These are phyloP conservation scores for Muscicapa striata DNA, from an alignment of 2,797 vertebrate species.

Conservation along the genomic window DNA sequence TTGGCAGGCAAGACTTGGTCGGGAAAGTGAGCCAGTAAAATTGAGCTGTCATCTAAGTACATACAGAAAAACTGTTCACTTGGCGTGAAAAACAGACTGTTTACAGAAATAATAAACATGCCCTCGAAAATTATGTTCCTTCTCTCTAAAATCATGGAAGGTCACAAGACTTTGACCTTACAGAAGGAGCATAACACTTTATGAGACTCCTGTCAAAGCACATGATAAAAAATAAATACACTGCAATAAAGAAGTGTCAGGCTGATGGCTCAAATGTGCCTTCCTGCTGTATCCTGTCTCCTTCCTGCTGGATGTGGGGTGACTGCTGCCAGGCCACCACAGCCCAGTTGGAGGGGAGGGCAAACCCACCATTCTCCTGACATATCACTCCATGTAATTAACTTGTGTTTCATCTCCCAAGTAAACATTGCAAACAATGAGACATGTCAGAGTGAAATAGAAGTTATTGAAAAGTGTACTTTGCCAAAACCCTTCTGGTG, in stretches of 20 bases:
- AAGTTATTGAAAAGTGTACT: background rate
- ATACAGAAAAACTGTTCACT: conserved; percentile 4
- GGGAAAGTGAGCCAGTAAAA: conserved; percentile 43
- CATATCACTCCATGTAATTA: background rate
- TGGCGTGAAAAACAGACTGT: conserved; percentile 48
- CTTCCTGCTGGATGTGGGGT: background rate
- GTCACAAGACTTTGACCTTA: conserved; percentile 49
- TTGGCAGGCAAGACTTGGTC: conserved; percentile 37
- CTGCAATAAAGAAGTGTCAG: conserved; percentile 52
- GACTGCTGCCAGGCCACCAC: background rate
- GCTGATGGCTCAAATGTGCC: conserved; percentile 31
- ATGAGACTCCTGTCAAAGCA: conserved; percentile 64
- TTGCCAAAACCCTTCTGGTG: background rate
- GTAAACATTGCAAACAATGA: background rate
- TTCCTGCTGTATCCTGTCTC: background rate
- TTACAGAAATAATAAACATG: conserved; percentile 63
- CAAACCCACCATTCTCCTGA: background rate
- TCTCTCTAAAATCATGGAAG: conserved; percentile 17
- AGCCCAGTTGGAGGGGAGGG: conserved; percentile 12
- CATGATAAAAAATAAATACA: conserved; percentile 63
- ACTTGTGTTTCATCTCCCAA: conserved; percentile 46
- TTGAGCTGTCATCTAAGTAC: conserved; percentile 54
- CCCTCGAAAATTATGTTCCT: conserved; percentile 43
- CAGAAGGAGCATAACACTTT: conserved; percentile 57
- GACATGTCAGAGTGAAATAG: background rate